Evolutionary conservation across 2,797 vertebrate species (phyloP).

Genomic region (Allobates femoralis): DNA sequence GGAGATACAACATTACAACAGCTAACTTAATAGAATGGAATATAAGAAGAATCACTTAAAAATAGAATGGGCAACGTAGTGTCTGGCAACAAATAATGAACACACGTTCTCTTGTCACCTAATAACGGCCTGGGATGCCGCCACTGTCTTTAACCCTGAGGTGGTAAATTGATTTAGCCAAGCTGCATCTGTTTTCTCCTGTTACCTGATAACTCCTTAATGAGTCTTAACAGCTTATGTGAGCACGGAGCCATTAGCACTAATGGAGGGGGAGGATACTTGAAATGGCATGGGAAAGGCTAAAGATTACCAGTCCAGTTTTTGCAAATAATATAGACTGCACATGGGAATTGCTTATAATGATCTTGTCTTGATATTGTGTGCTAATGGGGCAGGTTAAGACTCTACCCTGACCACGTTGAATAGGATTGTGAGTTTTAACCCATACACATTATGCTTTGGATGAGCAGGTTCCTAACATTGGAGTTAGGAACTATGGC

Average conservation of each 20-base stretch:
- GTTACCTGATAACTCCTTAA: conserved; percentile 83
- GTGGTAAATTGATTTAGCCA: conserved; percentile 83
- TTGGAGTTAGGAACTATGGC: neutral
- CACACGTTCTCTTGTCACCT: conserved; percentile 69
- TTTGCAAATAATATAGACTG: conserved; percentile 66
- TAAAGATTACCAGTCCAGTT: conserved; percentile 75
- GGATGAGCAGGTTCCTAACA: neutral
- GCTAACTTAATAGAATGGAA: neutral
- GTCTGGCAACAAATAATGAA: conserved; percentile 70
- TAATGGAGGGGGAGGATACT: conserved; percentile 78
- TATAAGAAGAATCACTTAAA: conserved; percentile 5
- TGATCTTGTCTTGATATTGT: conserved; percentile 69
- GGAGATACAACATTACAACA: neutral
- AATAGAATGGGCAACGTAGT: conserved; percentile 42
- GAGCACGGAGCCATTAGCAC: conserved; percentile 84
- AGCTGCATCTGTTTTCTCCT: conserved; percentile 81
- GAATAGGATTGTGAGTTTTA: conserved; percentile 31
- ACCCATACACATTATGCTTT: conserved; percentile 19
- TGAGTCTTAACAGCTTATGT: conserved; percentile 85
- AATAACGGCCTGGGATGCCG: conserved; percentile 70
- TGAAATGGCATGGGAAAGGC: conserved; percentile 79
- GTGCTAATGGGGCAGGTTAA: conserved; percentile 67
- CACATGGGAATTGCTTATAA: conserved; percentile 63
- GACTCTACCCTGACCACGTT: conserved; percentile 50
- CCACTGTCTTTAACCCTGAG: conserved; percentile 73